These are phyloP conservation scores for Misgurnus anguillicaudatus DNA, from an alignment of 2,113 vertebrate species.

Conservation along the genomic window DNA sequence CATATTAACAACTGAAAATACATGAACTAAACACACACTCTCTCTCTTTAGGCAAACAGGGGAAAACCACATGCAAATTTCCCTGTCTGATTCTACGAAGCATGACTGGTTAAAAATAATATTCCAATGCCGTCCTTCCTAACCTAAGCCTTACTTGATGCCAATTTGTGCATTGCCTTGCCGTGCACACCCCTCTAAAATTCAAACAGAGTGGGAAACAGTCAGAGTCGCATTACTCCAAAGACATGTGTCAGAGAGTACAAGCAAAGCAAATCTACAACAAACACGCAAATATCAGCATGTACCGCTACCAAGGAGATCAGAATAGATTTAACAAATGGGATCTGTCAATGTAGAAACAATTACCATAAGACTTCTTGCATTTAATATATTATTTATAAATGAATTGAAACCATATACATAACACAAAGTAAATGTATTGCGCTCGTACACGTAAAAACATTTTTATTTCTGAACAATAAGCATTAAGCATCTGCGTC, in stretches of 20 bases:
- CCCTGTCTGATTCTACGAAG: neutral
- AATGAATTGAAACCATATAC: too few species aligned
- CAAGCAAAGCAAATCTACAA: neutral
- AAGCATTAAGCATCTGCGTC: too few species aligned
- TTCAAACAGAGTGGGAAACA: neutral
- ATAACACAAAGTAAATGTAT: too few species aligned
- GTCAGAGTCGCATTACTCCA: neutral
- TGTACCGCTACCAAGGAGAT: neutral
- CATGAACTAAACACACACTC: neutral
- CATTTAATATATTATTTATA: too few species aligned
- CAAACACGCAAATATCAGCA: neutral
- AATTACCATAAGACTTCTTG: too few species aligned
- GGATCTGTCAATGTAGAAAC: neutral
- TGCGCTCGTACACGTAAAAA: too few species aligned
- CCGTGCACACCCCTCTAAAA: neutral
- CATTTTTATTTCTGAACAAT: too few species aligned
- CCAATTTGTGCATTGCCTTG: too few species aligned
- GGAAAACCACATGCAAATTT: constrained; percentile 36
- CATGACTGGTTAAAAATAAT: neutral
- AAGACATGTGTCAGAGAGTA: neutral
- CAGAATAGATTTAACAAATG: neutral
- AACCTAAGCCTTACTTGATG: neutral
- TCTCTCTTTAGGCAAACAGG: neutral
- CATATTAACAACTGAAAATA: neutral
- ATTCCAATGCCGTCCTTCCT: neutral